Conservation (phyloP, 2,113 vertebrate genomes). For the Cheirogaleus medius region DNA sequence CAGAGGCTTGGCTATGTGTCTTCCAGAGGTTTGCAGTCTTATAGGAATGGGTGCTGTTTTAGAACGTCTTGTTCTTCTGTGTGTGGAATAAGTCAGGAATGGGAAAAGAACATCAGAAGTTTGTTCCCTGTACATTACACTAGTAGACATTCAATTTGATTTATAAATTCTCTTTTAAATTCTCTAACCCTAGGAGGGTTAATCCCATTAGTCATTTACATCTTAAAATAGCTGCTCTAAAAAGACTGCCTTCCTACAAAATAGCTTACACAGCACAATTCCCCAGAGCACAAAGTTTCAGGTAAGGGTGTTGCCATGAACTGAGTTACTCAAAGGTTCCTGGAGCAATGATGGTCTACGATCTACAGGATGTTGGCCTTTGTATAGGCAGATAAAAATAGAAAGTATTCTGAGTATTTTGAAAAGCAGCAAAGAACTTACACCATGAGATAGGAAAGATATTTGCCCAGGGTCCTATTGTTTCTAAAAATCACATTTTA, state of each 20-base stretch:
- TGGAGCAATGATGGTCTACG: neutral
- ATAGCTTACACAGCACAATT: neutral
- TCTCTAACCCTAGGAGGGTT: neutral
- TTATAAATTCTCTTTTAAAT: constrained; percentile 16
- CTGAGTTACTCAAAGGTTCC: neutral
- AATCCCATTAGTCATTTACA: neutral
- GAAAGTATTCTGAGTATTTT: neutral
- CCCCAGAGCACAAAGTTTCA: neutral
- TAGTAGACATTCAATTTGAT: neutral
- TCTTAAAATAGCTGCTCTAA: neutral
- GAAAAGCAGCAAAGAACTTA: neutral
- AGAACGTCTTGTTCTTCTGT: neutral
- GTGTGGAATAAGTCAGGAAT: neutral
- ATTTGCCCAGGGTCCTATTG: neutral
- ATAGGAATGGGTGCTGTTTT: neutral
- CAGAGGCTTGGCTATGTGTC: neutral
- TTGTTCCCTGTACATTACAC: neutral
- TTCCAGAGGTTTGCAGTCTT: neutral
- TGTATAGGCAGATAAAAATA: neutral
- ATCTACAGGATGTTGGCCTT: neutral
- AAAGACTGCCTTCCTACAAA: neutral
- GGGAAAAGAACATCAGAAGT: neutral
- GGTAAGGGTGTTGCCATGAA: neutral
- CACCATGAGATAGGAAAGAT: neutral
- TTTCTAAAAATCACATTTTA: constrained; percentile 3